Conservation (phyloP, 2,797 vertebrate genomes). For the Telmatherina bonti region DNA sequence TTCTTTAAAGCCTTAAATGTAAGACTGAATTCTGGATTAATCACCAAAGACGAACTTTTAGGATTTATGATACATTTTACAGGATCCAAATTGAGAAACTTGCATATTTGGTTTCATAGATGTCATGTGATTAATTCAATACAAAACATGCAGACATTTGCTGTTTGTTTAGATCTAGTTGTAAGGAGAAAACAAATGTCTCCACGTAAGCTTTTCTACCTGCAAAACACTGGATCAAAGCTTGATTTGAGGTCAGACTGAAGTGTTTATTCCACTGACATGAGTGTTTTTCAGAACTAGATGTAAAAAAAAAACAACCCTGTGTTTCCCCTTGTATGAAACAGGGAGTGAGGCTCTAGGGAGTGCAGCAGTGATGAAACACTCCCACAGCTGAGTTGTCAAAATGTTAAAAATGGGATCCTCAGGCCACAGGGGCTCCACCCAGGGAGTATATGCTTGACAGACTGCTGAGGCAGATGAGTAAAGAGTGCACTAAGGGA, state of each 20-base stretch:
- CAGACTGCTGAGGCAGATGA: slow-evolving; percentile 58
- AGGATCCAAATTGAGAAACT: slow-evolving; percentile 7
- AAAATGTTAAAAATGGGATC: slow-evolving; percentile 75
- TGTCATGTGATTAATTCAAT: neutral
- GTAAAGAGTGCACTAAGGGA: slow-evolving; percentile 68
- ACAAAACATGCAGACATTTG: neutral
- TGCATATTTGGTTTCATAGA: slow-evolving; percentile 27
- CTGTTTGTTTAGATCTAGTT: slow-evolving; percentile 31
- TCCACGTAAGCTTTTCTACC: slow-evolving; percentile 23
- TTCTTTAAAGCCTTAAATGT: neutral
- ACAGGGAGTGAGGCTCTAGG: slow-evolving; percentile 39
- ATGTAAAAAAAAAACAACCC: slow-evolving; percentile 46
- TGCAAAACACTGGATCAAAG: slow-evolving; percentile 41
- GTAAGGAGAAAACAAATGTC: slow-evolving; percentile 24
- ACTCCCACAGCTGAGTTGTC: slow-evolving; percentile 72
- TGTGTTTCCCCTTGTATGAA: slow-evolving; percentile 40
- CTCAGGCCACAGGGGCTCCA: slow-evolving; percentile 68
- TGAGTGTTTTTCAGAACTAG: slow-evolving; percentile 28
- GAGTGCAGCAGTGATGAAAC: slow-evolving; percentile 57
- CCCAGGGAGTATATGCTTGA: slow-evolving; percentile 71
- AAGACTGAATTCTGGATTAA: neutral
- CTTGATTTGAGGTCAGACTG: slow-evolving; percentile 18
- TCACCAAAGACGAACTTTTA: neutral
- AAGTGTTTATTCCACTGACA: slow-evolving; percentile 33
- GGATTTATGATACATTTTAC: neutral